Percentiles rank a stretch among this genome's conserved stretches.
Conservation (phyloP, 2,888 invertebrate species). For the Tribolium freemani region DNA sequence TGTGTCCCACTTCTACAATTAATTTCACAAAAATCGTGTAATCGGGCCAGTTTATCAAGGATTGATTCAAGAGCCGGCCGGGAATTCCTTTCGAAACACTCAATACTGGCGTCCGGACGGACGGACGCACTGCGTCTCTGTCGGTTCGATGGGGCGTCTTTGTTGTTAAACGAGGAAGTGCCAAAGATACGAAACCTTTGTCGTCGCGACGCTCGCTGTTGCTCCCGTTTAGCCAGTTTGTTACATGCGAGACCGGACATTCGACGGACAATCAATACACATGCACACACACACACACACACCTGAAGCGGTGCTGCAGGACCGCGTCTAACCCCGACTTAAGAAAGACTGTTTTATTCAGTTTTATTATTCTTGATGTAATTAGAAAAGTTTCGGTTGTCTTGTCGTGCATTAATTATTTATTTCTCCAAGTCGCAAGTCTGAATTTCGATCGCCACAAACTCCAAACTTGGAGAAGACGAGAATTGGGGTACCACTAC, state of each 20-base stretch:
- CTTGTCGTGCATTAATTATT: not conserved
- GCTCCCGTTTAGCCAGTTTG: constrained; percentile 49
- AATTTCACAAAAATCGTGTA: constrained; percentile 11
- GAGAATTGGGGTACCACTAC: not conserved
- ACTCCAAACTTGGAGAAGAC: not conserved
- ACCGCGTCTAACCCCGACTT: too few relatives aligned
- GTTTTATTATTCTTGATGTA: not conserved
- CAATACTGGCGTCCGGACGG: constrained; percentile 54
- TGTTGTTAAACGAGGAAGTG: constrained; percentile 45
- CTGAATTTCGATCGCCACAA: not conserved
- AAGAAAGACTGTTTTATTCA: not conserved
- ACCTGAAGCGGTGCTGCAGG: not conserved
- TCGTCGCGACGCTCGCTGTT: constrained; percentile 51
- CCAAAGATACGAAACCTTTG: constrained; percentile 51
- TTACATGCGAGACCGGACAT: constrained; percentile 52
- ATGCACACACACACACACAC: constrained; percentile 5
- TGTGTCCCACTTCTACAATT: too few relatives aligned
- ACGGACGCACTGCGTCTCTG: constrained; percentile 49
- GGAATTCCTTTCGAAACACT: constrained; percentile 43
- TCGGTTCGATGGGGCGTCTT: constrained; percentile 42
- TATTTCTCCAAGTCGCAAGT: not conserved
- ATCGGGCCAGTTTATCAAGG: constrained; percentile 11
- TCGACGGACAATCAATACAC: constrained; percentile 55
- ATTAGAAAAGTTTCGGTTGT: not conserved
- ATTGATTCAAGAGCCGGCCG: constrained; percentile 34